Evolutionary conservation across 2,888 invertebrate species (phyloP).

Genomic region (Pedicia rivosa): DNA sequence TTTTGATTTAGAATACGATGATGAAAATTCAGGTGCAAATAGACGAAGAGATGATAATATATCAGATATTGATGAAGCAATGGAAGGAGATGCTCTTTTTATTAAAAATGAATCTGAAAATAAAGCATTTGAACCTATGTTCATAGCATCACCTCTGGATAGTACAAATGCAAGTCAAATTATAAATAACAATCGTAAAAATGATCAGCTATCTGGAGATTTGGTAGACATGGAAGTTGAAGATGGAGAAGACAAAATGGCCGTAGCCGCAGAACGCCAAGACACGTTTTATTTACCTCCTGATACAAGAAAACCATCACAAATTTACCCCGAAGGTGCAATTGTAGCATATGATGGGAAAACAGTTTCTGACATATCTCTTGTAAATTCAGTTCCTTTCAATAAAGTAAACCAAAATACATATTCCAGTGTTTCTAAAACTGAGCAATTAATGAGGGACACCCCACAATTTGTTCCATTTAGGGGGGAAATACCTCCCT

Average conservation of each 20-base stretch:
- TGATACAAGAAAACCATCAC: constrained; percentile 29
- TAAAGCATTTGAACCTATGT: constrained; percentile 62
- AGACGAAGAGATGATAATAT: constrained; percentile 27
- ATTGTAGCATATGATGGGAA: constrained; percentile 64
- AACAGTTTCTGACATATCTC: constrained; percentile 45
- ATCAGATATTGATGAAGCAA: constrained; percentile 25
- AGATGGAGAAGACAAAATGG: constrained; percentile 37
- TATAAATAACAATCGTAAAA: constrained; percentile 25
- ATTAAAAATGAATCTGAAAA: constrained; percentile 34
- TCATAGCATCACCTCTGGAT: constrained; percentile 62
- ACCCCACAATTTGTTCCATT: constrained; percentile 59
- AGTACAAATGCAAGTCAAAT: constrained; percentile 35
- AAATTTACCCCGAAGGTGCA: constrained; percentile 33
- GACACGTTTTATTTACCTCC: constrained; percentile 63
- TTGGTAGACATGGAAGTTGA: constrained; percentile 25
- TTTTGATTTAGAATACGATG: constrained; percentile 35
- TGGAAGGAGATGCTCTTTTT: constrained; percentile 28
- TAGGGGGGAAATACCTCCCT: constrained; percentile 53
- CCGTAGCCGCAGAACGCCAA: constrained; percentile 53
- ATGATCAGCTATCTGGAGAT: constrained; percentile 23
- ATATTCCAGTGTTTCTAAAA: constrained; percentile 27
- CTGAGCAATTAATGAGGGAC: constrained; percentile 44
- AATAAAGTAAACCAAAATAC: constrained; percentile 11
- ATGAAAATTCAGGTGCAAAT: constrained; percentile 27
- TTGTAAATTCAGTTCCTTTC: constrained; percentile 37